These are phyloP conservation scores for Nebria brevicollis DNA, from an alignment of 2,888 invertebrate species.

Conservation along the genomic window DNA sequence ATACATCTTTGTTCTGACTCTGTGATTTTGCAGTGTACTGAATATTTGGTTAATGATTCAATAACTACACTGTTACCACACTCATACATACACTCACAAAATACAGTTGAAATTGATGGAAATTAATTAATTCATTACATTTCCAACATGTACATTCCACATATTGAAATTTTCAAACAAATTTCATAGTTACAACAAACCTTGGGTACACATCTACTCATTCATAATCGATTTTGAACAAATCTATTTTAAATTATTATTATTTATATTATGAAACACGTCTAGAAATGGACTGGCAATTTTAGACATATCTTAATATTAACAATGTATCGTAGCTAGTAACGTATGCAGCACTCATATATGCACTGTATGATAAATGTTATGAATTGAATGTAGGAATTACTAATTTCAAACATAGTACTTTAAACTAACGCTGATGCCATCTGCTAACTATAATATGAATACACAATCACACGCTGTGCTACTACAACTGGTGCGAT, in stretches of 20 bases:
- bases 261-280: background rate
- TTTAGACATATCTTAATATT: background rate
- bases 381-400: background rate
- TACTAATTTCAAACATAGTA: background rate
- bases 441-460: background rate
- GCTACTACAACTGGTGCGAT: background rate
- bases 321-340: too few species aligned
- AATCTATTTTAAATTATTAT: background rate
- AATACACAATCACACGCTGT: background rate
- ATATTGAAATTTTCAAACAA: background rate
- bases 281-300: background rate
- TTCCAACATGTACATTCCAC: background rate
- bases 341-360: background rate
- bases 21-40: background rate
- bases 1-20: background rate
- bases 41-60: background rate
- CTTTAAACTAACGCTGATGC: background rate
- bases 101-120: background rate
- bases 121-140: background rate
- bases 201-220: background rate
- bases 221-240: background rate
- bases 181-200: background rate
- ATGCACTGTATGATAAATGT: background rate
- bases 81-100: background rate
- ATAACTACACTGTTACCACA: background rate